Evolutionary conservation across 2,888 invertebrate genomes (phyloP).

Genomic region (Iphiclides podalirius): DNA sequence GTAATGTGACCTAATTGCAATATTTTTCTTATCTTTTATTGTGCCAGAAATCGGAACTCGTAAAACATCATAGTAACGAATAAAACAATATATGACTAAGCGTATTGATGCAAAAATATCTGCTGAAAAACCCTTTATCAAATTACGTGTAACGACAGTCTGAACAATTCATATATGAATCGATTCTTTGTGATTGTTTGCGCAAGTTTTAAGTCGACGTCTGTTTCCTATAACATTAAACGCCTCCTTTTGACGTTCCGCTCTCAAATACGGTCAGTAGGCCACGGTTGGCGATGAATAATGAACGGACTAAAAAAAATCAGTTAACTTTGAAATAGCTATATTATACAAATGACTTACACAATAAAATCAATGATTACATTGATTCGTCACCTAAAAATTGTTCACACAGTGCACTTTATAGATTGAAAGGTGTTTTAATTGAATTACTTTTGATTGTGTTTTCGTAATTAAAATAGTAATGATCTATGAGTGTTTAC

Average conservation of each 20-base stretch:
- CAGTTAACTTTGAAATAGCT: constrained; percentile 11
- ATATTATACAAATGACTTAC: background rate
- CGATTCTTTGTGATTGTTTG: constrained; percentile 21
- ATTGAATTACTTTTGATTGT: no score
- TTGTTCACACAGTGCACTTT: no score
- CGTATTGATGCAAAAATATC: background rate
- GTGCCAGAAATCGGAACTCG: background rate
- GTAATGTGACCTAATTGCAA: no score
- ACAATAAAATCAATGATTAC: no score
- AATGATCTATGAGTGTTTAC: no score
- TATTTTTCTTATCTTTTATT: no score
- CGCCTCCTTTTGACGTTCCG: constrained; percentile 55
- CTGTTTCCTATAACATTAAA: constrained; percentile 48
- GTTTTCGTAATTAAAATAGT: no score
- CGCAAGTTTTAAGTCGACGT: constrained; percentile 30
- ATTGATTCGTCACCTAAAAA: no score
- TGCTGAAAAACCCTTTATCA: background rate
- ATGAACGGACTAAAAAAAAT: constrained; percentile 60
- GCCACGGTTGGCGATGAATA: constrained; percentile 65
- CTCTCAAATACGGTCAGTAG: constrained; percentile 67
- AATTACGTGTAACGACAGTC: constrained; percentile 6
- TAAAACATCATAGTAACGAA: background rate
- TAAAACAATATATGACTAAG: background rate
- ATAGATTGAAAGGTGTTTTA: no score
- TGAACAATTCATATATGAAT: constrained; percentile 15